Base-by-base conservation (phyloP, 2,888 invertebrate genomes). In the Hydriomena furcata region DNA sequence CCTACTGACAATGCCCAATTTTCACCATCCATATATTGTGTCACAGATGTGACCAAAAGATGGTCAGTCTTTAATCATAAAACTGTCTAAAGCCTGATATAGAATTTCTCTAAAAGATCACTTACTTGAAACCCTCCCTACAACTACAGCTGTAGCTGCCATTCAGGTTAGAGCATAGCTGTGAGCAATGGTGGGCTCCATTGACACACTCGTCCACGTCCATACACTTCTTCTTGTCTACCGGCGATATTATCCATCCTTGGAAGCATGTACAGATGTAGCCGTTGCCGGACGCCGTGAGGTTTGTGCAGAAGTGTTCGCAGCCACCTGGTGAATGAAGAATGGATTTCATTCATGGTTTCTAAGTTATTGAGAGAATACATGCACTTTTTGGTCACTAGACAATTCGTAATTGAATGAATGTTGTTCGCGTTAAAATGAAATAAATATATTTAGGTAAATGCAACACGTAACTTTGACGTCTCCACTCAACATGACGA, bases 141-240 rank as follows among this genome's bases (percentile, higher is more conserved):
- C 99, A 99, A 13, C 94, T 92, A 77, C 99, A 99, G 45, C 94
- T 93, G 79, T 99, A 99, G 52, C 94, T 93, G 71, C 99, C 99
- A 73, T 99, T 98, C 37, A 97, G 82, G 80, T 99, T 99, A 44
- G 92, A 92, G 74, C 99, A 99, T 25, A 95, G 89, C 73, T 99
- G 99, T 1, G 98, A 97, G 87, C 99, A 99, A 55, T 95, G 95
- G 82, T 97, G 96, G 13, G 92, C 92, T 47, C 96, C 95, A 11
- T 93, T 92, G 0, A 92, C 90, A 74, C 99, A 99, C 83, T 99
- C 99, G 82, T 99, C 95, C 8, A 98, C 93, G 79, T 99, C 99
- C 57, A 94, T 89, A 75, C 98, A 98, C 56, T 93, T 93, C 84
- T 98, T 98, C 55, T 94, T 93, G 79, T 97, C 96, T 2, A 92